phyloP scores from a whole-genome alignment of 2,113 vertebrate genomes.

The Tetrao urogallus region DNA sequence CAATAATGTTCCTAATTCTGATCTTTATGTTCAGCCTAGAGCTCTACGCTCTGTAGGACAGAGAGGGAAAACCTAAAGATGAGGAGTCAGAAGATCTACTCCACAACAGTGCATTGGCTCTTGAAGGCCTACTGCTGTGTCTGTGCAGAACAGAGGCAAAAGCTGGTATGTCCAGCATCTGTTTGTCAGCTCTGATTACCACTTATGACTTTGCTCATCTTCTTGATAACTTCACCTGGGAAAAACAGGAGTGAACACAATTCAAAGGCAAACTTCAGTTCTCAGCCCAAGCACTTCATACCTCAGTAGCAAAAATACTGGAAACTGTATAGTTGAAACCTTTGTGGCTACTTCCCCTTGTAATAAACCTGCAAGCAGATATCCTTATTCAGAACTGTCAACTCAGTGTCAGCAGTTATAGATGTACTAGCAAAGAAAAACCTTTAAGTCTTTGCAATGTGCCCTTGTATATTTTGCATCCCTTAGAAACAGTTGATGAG shows the following conservation, averaged over 20 bases:
- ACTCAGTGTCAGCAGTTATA: not conserved
- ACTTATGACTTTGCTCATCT: not conserved
- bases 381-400: not conserved
- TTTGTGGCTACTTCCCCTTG: not conserved
- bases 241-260: not conserved
- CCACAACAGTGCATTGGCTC: not conserved
- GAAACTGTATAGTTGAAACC: not conserved
- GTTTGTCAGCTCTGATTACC: slow-evolving; percentile 16
- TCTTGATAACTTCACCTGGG: slow-evolving; percentile 17
- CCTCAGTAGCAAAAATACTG: not conserved
- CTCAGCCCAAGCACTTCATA: not conserved
- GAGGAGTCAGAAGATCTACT: not conserved
- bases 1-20: not conserved
- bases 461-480: not conserved
- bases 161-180: not conserved
- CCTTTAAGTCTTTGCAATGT: not conserved
- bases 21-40: not conserved
- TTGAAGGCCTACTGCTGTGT: not conserved
- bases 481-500: not conserved
- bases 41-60: not conserved
- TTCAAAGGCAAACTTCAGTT: slow-evolving; percentile 23
- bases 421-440: not conserved
- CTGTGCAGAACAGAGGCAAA: not conserved
- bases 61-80: not conserved
- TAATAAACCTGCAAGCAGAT: not conserved